A percentile compares a stretch with the other conserved stretches of the same genome.
Conservation (phyloP, 2,113 vertebrate genomes). For the Nestor notabilis region DNA sequence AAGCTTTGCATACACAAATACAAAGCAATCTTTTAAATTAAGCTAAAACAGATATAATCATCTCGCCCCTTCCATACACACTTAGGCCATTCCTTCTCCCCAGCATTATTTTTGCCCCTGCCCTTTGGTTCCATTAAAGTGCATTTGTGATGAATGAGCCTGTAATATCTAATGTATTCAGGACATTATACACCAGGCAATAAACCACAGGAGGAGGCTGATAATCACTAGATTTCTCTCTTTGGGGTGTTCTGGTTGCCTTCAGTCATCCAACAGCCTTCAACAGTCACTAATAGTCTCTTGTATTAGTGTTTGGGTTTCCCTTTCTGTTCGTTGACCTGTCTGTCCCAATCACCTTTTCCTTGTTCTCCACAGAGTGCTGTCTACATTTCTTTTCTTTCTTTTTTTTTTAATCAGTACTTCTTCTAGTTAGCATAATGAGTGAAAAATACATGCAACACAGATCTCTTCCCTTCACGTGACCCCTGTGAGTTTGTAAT, state of each 20-base stretch:
- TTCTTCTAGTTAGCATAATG: neutral
- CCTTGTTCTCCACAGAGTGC: neutral
- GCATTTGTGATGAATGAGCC: neutral
- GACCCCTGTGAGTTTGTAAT: neutral
- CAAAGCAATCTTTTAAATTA: neutral
- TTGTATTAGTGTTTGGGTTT: neutral
- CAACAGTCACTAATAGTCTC: neutral
- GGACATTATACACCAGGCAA: neutral
- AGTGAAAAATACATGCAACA: accelerated
- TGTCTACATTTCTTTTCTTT: neutral
- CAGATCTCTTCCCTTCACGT: neutral
- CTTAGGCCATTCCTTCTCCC: neutral
- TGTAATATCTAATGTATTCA: neutral
- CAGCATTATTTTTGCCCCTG: neutral
- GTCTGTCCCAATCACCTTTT: neutral
- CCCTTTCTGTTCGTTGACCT: neutral
- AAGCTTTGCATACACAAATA: neutral
- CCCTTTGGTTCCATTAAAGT: neutral
- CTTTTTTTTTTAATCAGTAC: neutral
- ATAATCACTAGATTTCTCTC: neutral
- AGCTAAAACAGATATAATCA: neutral
- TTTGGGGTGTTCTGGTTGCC: neutral
- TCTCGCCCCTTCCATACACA: neutral
- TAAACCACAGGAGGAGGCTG: neutral
- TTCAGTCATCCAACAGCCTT: neutral